Conservation (phyloP, 2,113 vertebrate species). For the Lagopus muta region DNA sequence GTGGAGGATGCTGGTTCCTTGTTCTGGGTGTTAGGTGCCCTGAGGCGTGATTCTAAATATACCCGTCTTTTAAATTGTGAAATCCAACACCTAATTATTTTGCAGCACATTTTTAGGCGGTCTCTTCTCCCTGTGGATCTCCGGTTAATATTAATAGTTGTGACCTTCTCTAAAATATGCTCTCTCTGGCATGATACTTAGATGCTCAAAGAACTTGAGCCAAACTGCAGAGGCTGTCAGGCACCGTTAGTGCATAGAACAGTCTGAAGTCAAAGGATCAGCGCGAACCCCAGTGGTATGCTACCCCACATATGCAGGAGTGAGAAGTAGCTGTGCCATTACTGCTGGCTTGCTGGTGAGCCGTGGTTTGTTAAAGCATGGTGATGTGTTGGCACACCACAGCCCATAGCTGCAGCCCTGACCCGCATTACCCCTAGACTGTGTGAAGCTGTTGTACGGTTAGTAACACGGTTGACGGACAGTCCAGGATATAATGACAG, state of each 20-base stretch:
- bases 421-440: neutral
- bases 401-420: rapidly evolving
- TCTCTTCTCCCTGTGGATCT: neutral
- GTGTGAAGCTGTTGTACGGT: neutral
- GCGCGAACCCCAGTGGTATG: rapidly evolving
- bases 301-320: neutral
- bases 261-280: rapidly evolving
- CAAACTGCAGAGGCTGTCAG: rapidly evolving
- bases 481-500: neutral
- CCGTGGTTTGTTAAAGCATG: neutral
- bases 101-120: conserved; percentile 7
- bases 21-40: neutral
- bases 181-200: neutral
- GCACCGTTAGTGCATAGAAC: rapidly evolving
- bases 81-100: conserved; percentile 37
- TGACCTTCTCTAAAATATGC: conserved; percentile 28
- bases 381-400: neutral
- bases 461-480: rapidly evolving
- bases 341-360: rapidly evolving
- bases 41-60: neutral
- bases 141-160: conserved; percentile 42
- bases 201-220: neutral
- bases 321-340: neutral
- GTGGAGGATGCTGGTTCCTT: rapidly evolving
- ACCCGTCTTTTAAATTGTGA: conserved; percentile 13